Base-by-base conservation (phyloP, 1,140 invertebrate species). In the Aricia agestis region DNA sequence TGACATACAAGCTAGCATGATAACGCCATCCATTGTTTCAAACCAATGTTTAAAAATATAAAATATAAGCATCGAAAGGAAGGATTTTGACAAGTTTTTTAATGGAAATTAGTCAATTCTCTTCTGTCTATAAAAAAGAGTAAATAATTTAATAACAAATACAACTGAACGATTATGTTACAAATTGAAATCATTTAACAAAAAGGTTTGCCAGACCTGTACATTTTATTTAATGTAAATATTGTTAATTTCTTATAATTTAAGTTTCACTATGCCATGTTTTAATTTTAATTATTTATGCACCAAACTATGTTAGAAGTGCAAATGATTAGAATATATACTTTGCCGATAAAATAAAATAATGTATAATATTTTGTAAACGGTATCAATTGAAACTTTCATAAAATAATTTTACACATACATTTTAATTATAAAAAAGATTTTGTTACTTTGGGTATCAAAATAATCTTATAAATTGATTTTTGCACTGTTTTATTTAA, bases 191-290 rank as follows among this genome's bases (percentile, higher is more conserved):
- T 25, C 25, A 25, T 25, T 36, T 9, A 36, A 36, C 36, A 36
- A 52, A 52, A 13, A 52, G 11, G 45, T 52, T 52, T 15, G 13
- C 11, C 11, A 52, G 70, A 71, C 83, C 77, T 83, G 82, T 82
- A 65, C 76, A 74, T 73, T 76, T 61, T 76, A 74, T 74, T 78
- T 78, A 80, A 75, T 85, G 83, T 87, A 85, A 83, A 87, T 83
- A 87, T 83, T 82, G 78, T 83, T 82, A 73, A 65, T 76, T 78
- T 78, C 69, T 72, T 69, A 52, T 79, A 76, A 73, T 72, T 69
- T 79, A 75, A 70, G 72, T 70, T 72, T 68, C 68, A 70, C 74
- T 78, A 75, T 83, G 83, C 85, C 85, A 87, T 87, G 78, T 78
- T 80, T 81, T 80, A 78, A 73, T 74, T 75, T 72, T 72, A 61